Conservation (phyloP, 1,140 invertebrate genomes). For the Drosophila simulans region DNA sequence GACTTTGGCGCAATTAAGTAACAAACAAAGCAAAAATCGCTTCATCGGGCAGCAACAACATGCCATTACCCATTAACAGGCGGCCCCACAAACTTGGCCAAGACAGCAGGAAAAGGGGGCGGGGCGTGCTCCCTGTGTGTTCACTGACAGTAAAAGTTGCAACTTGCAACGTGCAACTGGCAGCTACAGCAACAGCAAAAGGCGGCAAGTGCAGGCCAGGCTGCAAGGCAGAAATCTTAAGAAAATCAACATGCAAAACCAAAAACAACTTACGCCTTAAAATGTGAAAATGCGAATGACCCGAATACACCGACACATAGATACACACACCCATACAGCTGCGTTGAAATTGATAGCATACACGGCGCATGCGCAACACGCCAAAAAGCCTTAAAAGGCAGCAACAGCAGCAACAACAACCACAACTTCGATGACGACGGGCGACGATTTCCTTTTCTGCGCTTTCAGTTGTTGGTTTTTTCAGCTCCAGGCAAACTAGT, state of each 20-base stretch:
- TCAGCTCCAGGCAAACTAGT: slow-evolving; percentile 68
- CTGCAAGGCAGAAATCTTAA: slow-evolving; percentile 37
- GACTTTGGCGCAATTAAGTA: slow-evolving; percentile 79
- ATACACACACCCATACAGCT: slow-evolving; percentile 20
- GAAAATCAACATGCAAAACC: slow-evolving; percentile 66
- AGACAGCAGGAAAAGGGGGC: slow-evolving; percentile 26
- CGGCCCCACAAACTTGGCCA: slow-evolving; percentile 33
- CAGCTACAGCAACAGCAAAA: slow-evolving; percentile 24
- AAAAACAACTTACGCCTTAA: slow-evolving; percentile 66
- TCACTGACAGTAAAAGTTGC: slow-evolving; percentile 69
- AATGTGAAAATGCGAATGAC: slow-evolving; percentile 83
- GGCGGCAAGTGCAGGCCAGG: slow-evolving; percentile 24
- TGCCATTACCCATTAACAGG: slow-evolving; percentile 55
- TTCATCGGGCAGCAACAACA: slow-evolving; percentile 46
- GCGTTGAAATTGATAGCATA: slow-evolving; percentile 66
- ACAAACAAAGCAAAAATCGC: slow-evolving; percentile 69
- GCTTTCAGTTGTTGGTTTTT: slow-evolving; percentile 48
- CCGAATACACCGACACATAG: slow-evolving; percentile 62
- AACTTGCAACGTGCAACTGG: slow-evolving; percentile 23
- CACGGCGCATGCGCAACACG: slow-evolving; percentile 71
- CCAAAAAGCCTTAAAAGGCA: slow-evolving; percentile 60
- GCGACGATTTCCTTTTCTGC: slow-evolving; percentile 79
- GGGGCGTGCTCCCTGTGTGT: slow-evolving; percentile 12
- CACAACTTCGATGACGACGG: slow-evolving; percentile 63
- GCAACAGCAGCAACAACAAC: slow-evolving; percentile 17